Conservation (phyloP, 2,888 invertebrate species). For the Thecophora atra region DNA sequence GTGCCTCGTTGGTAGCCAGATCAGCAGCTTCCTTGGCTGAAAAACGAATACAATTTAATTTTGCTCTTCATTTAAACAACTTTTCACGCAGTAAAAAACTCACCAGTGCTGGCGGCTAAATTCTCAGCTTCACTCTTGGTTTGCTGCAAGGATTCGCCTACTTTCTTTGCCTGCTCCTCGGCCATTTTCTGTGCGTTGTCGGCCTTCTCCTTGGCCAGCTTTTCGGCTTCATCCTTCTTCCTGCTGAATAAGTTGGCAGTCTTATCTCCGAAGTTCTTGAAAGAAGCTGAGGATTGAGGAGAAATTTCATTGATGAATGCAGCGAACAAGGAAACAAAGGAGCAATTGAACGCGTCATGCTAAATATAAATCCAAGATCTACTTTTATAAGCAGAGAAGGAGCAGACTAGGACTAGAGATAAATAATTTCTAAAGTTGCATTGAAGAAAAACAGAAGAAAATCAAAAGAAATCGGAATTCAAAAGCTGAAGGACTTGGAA, state of each 20-base stretch:
- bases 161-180: slow-evolving; percentile 73
- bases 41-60: slow-evolving; percentile 20
- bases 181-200: slow-evolving; percentile 71
- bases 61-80: slow-evolving; percentile 1
- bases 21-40: slow-evolving; percentile 65
- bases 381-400: neutral
- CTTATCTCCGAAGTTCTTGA: slow-evolving; percentile 78
- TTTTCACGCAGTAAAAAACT: slow-evolving; percentile 37
- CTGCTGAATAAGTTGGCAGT: slow-evolving; percentile 76
- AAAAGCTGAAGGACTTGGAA: neutral
- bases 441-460: neutral
- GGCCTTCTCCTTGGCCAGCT: slow-evolving; percentile 72
- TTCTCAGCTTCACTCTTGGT: slow-evolving; percentile 69
- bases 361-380: neutral
- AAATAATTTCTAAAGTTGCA: neutral
- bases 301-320: neutral
- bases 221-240: slow-evolving; percentile 77
- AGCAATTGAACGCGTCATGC: slow-evolving; percentile 12
- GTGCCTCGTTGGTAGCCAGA: slow-evolving; percentile 59
- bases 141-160: slow-evolving; percentile 71
- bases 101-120: slow-evolving; percentile 68
- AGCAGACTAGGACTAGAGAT: neutral
- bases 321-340: neutral
- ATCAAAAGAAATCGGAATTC: neutral
- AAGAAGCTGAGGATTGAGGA: slow-evolving; percentile 68